These are phyloP conservation scores for Eupithecia centaureata DNA, from an alignment of 2,888 invertebrate species.

Conservation along the genomic window DNA sequence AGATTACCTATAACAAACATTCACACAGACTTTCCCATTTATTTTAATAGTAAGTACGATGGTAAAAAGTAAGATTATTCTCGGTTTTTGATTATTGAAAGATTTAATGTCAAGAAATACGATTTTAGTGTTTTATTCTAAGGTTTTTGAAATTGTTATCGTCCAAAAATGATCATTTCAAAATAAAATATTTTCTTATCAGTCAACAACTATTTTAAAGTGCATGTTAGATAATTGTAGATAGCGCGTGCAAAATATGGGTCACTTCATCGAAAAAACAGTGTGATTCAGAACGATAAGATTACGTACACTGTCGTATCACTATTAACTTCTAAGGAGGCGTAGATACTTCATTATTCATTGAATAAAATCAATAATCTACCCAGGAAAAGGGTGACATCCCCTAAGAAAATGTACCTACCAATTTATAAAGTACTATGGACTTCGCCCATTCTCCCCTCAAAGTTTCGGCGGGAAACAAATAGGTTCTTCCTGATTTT, in stretches of 20 bases:
- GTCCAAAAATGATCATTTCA: neutral
- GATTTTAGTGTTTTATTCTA: too few species aligned
- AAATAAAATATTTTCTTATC: conserved; percentile 2
- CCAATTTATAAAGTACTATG: neutral
- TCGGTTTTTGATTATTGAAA: too few species aligned
- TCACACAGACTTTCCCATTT: too few species aligned
- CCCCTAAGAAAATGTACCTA: neutral
- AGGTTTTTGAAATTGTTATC: neutral
- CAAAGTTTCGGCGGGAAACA: conserved; percentile 3
- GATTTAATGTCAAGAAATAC: too few species aligned
- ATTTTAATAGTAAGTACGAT: too few species aligned
- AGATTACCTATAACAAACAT: too few species aligned
- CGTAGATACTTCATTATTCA: neutral
- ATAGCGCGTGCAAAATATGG: conserved; percentile 7
- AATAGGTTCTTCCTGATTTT: neutral
- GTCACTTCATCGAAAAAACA: conserved; percentile 4
- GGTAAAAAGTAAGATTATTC: too few species aligned
- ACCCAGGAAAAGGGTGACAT: neutral
- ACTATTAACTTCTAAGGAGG: neutral
- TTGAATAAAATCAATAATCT: neutral
- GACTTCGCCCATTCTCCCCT: neutral
- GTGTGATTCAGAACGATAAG: neutral
- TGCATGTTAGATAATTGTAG: conserved; percentile 3
- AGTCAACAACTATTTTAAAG: neutral
- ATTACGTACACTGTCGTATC: neutral